Conservation (phyloP, 2,113 vertebrate genomes). For the Otis tarda region DNA sequence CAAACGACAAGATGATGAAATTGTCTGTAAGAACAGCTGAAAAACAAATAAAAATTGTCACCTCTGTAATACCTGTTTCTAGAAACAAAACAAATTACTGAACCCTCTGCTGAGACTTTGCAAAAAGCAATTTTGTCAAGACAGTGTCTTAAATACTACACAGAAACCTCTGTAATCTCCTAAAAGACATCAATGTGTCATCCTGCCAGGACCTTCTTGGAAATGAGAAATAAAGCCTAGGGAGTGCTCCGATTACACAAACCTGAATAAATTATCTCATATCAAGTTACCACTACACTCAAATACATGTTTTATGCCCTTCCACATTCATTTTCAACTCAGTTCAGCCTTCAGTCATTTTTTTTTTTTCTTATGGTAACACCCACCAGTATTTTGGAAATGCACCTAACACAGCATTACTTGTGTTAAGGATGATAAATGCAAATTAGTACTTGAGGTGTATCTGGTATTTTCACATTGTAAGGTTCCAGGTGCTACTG, state of each 20-base stretch:
- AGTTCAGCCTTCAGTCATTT: not conserved
- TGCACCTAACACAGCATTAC: not conserved
- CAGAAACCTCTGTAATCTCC: conserved; percentile 29
- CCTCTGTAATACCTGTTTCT: not conserved
- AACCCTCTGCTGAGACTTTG: conserved; percentile 4
- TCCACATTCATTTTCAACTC: not conserved
- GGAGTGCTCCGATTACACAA: conserved; percentile 33
- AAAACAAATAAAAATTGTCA: conserved; percentile 54
- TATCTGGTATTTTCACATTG: not conserved
- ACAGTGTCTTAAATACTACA: conserved; percentile 41
- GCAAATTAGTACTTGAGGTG: not conserved
- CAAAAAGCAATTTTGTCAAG: conserved; percentile 57
- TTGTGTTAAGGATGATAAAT: not conserved
- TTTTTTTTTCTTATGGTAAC: not conserved
- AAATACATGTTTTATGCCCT: not conserved
- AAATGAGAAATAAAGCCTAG: conserved; percentile 59
- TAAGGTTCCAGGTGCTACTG: not conserved
- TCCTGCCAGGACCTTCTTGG: conserved; percentile 19
- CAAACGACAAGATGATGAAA: conserved; percentile 91
- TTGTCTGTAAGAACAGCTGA: conserved; percentile 87
- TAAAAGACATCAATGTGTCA: conserved; percentile 53
- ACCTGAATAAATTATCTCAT: conserved; percentile 49
- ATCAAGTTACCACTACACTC: not conserved
- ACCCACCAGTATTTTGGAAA: not conserved
- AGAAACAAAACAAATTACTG: conserved; percentile 34